Evolutionary conservation across 2,888 invertebrate species (phyloP).

Genomic region (Ophion obscuratus): DNA sequence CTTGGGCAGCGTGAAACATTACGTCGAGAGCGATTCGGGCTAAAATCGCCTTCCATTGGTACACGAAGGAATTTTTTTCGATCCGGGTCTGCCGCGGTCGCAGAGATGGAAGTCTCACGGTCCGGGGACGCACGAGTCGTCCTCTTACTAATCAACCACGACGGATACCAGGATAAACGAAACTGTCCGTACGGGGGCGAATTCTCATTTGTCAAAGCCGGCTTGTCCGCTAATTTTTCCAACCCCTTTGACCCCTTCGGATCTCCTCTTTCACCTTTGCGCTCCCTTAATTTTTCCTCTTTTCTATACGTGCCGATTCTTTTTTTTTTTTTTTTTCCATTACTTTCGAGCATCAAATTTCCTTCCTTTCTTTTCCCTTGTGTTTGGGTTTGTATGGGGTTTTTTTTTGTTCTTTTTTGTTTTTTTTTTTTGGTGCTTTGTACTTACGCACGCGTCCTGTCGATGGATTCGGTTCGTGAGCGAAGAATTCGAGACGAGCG

Average conservation of each 20-base stretch:
- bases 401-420: background rate
- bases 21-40: no score
- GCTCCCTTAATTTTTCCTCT: slow-evolving; percentile 2
- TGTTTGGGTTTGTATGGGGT: background rate
- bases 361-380: background rate
- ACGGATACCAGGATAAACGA: slow-evolving; percentile 61
- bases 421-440: background rate
- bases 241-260: slow-evolving; percentile 14
- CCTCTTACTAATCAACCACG: slow-evolving; percentile 67
- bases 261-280: slow-evolving; percentile 13
- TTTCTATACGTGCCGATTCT: background rate
- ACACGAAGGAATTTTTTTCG: no score
- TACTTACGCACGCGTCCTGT: background rate
- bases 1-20: background rate
- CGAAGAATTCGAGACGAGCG: no score
- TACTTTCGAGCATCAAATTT: background rate
- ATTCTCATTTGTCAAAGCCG: slow-evolving; percentile 73
- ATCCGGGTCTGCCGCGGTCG: no score
- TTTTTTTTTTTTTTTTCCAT: background rate
- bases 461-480: background rate
- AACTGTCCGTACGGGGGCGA: slow-evolving; percentile 69
- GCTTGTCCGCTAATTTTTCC: slow-evolving; percentile 67
- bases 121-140: slow-evolving; percentile 13
- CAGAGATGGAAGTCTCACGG: slow-evolving; percentile 4
- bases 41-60: no score